Base-by-base conservation (phyloP, 2,113 vertebrate genomes). In the Coracopsis vasa region DNA sequence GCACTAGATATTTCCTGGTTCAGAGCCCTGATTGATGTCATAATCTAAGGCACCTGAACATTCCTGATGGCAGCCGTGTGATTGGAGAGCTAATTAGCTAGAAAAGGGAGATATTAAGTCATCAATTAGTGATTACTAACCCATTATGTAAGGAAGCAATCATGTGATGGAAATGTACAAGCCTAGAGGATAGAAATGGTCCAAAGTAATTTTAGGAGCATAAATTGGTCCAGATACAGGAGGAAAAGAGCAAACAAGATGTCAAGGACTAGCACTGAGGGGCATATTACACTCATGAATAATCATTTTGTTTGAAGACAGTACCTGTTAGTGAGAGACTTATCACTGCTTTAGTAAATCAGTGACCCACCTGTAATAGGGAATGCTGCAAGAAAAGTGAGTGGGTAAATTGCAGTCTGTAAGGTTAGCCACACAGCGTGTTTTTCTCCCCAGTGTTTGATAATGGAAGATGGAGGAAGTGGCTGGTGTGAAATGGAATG, bases 171-270 rank as follows among this genome's bases (percentile, higher is more conserved):
- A 90, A 88, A 58, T 50, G 69, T 88, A 82, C 61, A 88, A 94
- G 37, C 65, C 25, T 70, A 24, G 65, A 94, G 81, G 90, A 82
- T 5, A 80, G 67, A 73, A 74, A 81, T 64, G 48, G n/a, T 65
- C 79, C 62, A 54, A 80, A 80, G 72, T 88, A 96, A 94, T 94
- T 83, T 77, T 75, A 72, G 75, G 64, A 88, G 31, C 70, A 66
- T 51, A 86, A 88, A 67, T 88, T 83, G 41, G 58, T 48, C 51
- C 72, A 94, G 88, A 71, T 33, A 86, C 23, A 61, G 51, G 45
- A 93, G 31, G n/a, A 87, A 92, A 84, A 91, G 89, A 91, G 73
- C 72, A 96, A 96, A 86, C 64, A 91, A 84, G 84, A 79, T 78
- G 80, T 92, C 54, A 80, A 54, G 51, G 58, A 69, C 51, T 53